These are phyloP conservation scores for Drosophila watanabei DNA, from an alignment of 1,140 invertebrate species.

Conservation along the genomic window DNA sequence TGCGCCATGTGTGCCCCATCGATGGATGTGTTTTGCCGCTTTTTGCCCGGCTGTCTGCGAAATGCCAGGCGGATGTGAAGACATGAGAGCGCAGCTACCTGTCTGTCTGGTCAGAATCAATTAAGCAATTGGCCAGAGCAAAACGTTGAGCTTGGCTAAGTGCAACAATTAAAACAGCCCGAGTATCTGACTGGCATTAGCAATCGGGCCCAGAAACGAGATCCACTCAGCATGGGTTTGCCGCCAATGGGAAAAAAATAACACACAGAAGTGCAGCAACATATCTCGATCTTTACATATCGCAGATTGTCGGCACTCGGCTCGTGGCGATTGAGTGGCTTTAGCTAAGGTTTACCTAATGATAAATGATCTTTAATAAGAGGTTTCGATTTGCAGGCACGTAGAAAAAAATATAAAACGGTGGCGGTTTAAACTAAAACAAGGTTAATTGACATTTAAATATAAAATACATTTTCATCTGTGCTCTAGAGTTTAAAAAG, in stretches of 20 bases:
- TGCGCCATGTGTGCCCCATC: conserved; percentile 66
- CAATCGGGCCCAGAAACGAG: conserved; percentile 36
- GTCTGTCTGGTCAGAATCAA: conserved; percentile 60
- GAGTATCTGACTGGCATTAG: conserved; percentile 32
- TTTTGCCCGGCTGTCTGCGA: conserved; percentile 29
- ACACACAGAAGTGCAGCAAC: conserved; percentile 13
- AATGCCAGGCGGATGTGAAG: conserved; percentile 65
- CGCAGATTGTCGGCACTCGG: conserved; percentile 6
- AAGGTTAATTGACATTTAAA: background rate
- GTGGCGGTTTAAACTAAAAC: background rate
- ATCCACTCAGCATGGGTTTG: conserved; percentile 35
- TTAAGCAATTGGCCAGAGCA: conserved; percentile 54
- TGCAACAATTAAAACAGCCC: conserved; percentile 55
- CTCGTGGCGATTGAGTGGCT: conserved; percentile 18
- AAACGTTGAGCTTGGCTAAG: conserved; percentile 45
- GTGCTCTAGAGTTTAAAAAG: background rate
- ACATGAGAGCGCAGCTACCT: conserved; percentile 54
- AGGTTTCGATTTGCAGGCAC: conserved; percentile 7
- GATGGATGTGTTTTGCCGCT: conserved; percentile 35
- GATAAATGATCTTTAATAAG: conserved; percentile 39
- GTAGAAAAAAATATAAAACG: background rate
- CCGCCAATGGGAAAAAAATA: conserved; percentile 10
- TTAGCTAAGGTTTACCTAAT: conserved; percentile 8
- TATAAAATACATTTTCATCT: background rate
- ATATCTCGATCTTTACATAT: conserved; percentile 23